Evolutionary conservation across 1,140 invertebrate genomes (phyloP).

Genomic region (Rhizoglyphus robini): DNA sequence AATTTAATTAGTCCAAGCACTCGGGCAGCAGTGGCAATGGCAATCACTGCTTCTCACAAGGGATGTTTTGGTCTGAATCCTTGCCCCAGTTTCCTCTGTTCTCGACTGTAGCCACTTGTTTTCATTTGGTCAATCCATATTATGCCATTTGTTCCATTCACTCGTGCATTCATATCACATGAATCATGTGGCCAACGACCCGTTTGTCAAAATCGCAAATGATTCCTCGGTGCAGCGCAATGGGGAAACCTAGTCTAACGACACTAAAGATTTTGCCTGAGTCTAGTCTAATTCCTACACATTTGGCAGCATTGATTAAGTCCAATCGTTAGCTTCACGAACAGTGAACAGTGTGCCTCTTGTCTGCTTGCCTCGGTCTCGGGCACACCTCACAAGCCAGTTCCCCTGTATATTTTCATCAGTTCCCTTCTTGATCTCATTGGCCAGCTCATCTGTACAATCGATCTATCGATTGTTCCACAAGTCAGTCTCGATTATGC

Average conservation of each 20-base stretch:
- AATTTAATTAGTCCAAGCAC: conserved; percentile 1
- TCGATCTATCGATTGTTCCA: too few species aligned
- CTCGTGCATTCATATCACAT: not conserved
- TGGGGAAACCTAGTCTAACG: too few species aligned
- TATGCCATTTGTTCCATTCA: not conserved
- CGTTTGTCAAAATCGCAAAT: not conserved
- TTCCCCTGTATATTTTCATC: too few species aligned
- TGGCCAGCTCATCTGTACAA: too few species aligned
- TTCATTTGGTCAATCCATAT: conserved; percentile 2
- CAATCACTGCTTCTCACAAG: not conserved
- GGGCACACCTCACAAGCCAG: too few species aligned
- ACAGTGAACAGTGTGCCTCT: too few species aligned
- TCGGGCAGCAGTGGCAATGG: not conserved
- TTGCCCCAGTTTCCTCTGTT: not conserved
- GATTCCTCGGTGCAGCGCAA: too few species aligned
- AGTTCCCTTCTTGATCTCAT: too few species aligned
- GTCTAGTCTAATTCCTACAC: not conserved
- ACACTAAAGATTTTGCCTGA: too few species aligned
- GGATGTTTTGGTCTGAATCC: not conserved
- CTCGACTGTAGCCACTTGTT: not conserved
- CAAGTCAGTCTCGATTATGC: too few species aligned
- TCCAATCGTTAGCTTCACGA: too few species aligned
- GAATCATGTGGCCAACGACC: not conserved
- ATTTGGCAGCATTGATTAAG: not conserved
- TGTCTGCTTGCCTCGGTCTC: too few species aligned